Percentiles rank a stretch among this genome's conserved stretches.
These are phyloP conservation scores for Tribolium madens DNA, from an alignment of 1,140 invertebrate species.

Conservation along the genomic window DNA sequence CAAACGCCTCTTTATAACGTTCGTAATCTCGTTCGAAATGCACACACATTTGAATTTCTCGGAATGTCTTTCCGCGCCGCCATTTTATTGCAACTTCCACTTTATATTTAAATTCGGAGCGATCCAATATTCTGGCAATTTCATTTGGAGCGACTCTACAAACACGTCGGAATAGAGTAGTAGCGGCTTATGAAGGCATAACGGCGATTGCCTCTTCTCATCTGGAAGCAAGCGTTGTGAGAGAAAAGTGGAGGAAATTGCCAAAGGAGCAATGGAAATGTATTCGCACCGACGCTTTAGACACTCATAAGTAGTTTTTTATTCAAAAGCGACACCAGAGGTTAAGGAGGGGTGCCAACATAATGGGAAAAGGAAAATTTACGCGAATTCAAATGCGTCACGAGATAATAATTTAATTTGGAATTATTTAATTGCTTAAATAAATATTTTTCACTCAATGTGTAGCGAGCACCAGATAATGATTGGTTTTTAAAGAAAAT, in stretches of 20 bases:
- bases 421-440: no score
- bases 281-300: constrained; percentile 33
- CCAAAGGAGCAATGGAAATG: constrained; percentile 38
- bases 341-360: background rate
- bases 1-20: background rate
- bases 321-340: constrained; percentile 40
- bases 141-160: constrained; percentile 40
- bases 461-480: no score
- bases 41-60: constrained; percentile 40
- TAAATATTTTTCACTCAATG: no score
- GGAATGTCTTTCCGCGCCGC: background rate
- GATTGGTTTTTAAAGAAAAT: no score
- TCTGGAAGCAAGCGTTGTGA: constrained; percentile 34
- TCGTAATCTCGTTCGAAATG: constrained; percentile 1
- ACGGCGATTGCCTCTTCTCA: constrained; percentile 38
- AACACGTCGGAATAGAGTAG: constrained; percentile 29
- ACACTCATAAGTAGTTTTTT: constrained; percentile 46
- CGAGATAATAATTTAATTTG: no score
- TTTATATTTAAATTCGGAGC: constrained; percentile 54
- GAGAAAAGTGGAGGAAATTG: constrained; percentile 46
- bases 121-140: constrained; percentile 51
- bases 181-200: constrained; percentile 19
- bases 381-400: no score
- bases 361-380: no score
- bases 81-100: constrained; percentile 52